A percentile compares a stretch with the other conserved stretches of the same genome.
These are phyloP conservation scores for Hycleus cichorii DNA, from an alignment of 1,140 invertebrate species.

Conservation along the genomic window DNA sequence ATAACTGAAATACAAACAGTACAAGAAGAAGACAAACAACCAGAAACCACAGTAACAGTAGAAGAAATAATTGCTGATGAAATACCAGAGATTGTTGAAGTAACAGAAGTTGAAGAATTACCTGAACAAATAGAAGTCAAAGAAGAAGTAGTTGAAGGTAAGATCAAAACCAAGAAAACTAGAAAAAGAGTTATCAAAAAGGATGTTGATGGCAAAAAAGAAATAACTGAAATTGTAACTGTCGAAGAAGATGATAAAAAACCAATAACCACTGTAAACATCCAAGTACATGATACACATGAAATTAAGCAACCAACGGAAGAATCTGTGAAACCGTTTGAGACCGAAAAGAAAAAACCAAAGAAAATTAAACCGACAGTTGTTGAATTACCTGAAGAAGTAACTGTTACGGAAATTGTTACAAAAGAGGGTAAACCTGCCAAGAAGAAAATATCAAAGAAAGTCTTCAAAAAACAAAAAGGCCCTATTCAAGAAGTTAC, in stretches of 20 bases:
- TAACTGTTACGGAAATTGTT: conserved; percentile 3
- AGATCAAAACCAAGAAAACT: conserved; percentile 35
- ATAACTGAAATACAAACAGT: conserved; percentile 31
- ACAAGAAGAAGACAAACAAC: conserved; percentile 32
- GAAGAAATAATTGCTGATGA: conserved; percentile 35
- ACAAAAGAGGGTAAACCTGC: conserved; percentile 7
- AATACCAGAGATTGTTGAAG: conserved; percentile 37
- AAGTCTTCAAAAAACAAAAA: conserved; percentile 21
- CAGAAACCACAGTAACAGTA: conserved; percentile 38
- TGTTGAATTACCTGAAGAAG: conserved; percentile 39
- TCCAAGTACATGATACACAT: conserved; percentile 15
- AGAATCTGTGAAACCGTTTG: conserved; percentile 29
- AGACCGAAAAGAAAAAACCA: conserved; percentile 20
- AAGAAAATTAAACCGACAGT: conserved; percentile 20
- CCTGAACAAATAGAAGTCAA: conserved; percentile 36
- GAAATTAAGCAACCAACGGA: conserved; percentile 22
- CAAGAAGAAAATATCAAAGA: conserved; percentile 18
- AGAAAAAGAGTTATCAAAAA: conserved; percentile 40
- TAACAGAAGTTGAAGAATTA: conserved; percentile 35
- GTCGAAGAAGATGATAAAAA: conserved; percentile 44
- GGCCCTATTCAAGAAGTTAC: conserved; percentile 39
- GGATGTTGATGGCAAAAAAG: conserved; percentile 37
- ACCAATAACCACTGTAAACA: conserved; percentile 40
- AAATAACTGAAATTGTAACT: conserved; percentile 45
- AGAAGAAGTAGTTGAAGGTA: conserved; percentile 34